Base-by-base conservation (phyloP, 2,113 vertebrate genomes). In the Caranx ignobilis region DNA sequence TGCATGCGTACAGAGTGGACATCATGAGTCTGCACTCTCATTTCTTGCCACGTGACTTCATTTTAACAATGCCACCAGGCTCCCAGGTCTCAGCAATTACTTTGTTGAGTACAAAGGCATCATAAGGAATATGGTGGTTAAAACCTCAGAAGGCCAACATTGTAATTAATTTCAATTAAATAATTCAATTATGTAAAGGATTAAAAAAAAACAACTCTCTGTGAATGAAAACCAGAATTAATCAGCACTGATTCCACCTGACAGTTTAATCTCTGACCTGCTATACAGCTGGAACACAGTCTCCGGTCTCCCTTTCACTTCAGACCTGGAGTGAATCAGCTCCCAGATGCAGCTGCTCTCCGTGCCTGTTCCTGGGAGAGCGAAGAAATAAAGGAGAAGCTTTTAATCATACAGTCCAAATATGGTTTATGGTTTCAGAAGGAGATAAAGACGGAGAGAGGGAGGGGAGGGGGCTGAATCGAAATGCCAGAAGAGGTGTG, bases 261-360 rank as follows among this genome's bases (percentile, higher is more conserved):
- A 18, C 19, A 13, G 55, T 60, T 75, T 57, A 35, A 71, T 73
- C 65, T 79, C 93, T 93, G 93, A 99, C 98, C 98, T 99, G 97
- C 97, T 98, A 56, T 97, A 97, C 87, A 99, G 78, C 86, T 99
- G 97, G 90, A 99, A 99, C 74, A 95, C 81, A 0, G 95, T 99
- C 94, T 99, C 97, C 0, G 98, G 98, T 68, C 98, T 95, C 32
- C 98, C 98, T 89, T 98, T 96, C 64, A 96, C 84, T 85, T 99
- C 97, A 61, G 97, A 99, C 89, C 96, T 96, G 0, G 96, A 98
- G 87, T 99, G 98, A 90, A 99, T 95, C 93, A 99, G 93, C 91
- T 99, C 98, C 97, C 98, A 99, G 63, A 97, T 92, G 79, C 96
- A 97, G 90, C 94, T 97, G 75, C 95, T 97, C 71, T 99, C 97